Evolutionary conservation across 2,113 vertebrate species (phyloP).

Genomic region (Paralichthys olivaceus): DNA sequence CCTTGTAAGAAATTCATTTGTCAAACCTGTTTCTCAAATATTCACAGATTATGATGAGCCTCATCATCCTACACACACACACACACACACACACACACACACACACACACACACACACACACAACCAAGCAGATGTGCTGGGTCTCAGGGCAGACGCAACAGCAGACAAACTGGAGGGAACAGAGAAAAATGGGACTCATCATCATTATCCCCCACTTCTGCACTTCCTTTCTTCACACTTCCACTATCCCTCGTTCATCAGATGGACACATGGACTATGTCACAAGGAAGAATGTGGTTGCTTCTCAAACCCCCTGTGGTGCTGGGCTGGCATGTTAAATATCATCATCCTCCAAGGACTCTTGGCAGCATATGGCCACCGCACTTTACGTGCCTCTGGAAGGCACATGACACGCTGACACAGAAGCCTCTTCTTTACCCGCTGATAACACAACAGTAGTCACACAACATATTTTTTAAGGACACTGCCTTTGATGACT

Average conservation of each 20-base stretch:
- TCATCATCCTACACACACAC: slow-evolving; percentile 11
- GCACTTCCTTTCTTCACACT: slow-evolving; percentile 12
- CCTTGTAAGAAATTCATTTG: slow-evolving; percentile 9
- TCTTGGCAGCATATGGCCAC: slow-evolving; percentile 42
- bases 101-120: slow-evolving; percentile 17
- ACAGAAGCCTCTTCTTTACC: slow-evolving; percentile 13
- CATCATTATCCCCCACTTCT: slow-evolving; percentile 37
- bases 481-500: slow-evolving; percentile 30
- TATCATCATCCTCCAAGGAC: slow-evolving; percentile 46
- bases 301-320: slow-evolving; percentile 26
- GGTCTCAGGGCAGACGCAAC: slow-evolving; percentile 24
- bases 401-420: slow-evolving; percentile 22
- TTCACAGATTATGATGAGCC: slow-evolving; percentile 12
- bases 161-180: slow-evolving; percentile 8
- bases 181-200: slow-evolving; percentile 47
- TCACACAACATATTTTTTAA: slow-evolving; percentile 14
- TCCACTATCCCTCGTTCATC: slow-evolving; percentile 38
- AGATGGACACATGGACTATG: slow-evolving; percentile 39
- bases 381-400: slow-evolving; percentile 20
- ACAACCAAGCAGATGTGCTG: slow-evolving; percentile 40
- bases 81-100: slow-evolving; percentile 18
- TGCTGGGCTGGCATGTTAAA: slow-evolving; percentile 56
- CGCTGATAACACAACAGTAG: slow-evolving; percentile 9
- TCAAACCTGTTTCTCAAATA: background rate
- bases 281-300: slow-evolving; percentile 31